Evolutionary conservation across 2,113 vertebrate genomes (phyloP).

Genomic region (Ptilonorhynchus violaceus): DNA sequence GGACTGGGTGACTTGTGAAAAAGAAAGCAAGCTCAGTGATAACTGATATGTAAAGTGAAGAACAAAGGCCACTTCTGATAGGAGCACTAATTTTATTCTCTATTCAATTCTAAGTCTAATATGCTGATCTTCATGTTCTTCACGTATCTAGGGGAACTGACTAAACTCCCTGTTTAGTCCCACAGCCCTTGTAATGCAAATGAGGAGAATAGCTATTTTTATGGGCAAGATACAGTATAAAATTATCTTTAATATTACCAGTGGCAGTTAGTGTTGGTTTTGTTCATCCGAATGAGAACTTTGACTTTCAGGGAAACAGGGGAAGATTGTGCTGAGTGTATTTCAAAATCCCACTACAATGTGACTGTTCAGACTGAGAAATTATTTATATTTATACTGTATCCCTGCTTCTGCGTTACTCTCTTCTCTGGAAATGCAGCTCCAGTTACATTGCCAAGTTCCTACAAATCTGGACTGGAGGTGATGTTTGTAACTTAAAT

Average conservation of each 20-base stretch:
- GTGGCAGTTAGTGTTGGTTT: neutral
- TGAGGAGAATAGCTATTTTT: neutral
- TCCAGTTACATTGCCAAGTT: neutral
- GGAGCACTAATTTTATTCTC: neutral
- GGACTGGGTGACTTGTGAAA: accelerated
- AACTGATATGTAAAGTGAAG: neutral
- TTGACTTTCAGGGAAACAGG: neutral
- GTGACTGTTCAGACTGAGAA: neutral
- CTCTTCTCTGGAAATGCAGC: neutral
- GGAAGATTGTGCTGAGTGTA: neutral
- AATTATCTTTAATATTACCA: neutral
- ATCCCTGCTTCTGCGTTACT: neutral
- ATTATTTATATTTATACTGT: neutral
- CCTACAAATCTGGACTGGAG: neutral
- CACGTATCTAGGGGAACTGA: neutral
- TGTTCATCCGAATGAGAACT: neutral
- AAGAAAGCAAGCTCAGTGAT: neutral
- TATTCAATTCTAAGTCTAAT: neutral
- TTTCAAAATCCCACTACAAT: neutral
- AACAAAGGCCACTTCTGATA: neutral
- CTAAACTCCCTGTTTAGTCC: neutral
- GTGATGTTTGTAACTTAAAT: neutral
- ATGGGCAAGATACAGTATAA: neutral
- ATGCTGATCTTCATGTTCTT: neutral
- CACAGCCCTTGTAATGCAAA: neutral